Evolutionary conservation across 1,140 invertebrate species (phyloP), one percentile per base, ranked within the genome.

Genomic region (Dufourea novaeangliae): DNA sequence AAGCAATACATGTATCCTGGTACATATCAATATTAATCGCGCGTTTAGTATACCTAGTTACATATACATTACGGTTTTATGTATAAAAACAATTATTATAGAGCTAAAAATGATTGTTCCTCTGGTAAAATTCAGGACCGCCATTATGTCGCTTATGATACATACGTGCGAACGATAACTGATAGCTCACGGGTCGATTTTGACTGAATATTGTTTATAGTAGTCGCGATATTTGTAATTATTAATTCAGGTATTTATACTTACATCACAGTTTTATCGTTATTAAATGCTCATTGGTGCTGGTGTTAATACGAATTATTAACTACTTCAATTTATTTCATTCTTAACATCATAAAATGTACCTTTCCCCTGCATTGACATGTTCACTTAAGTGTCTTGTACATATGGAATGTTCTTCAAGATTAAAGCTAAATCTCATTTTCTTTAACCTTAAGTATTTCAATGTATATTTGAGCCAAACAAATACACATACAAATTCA

Each of bases 271-370:
- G 67, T 86, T 85, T 87, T 89, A 85, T 89, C 80, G 83, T 88
- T 78, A 90, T 91, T 89, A 89, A 90, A 91, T 90, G 86, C 86
- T 91, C 88, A 90, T 91, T 90, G 90, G 90, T 91, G 90, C 89
- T 91, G 90, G 90, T 90, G 85, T 87, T 88, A 84, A 88, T 80
- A 83, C 11, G 56, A 64, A 80, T 75, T 71, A 54, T 77, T 54
- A 71, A 77, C 67, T 80, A 62, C 78, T 80, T 82, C 67, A 62
- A 80, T 82, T 78, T 79, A 79, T 81, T 74, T 80, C 34, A 61
- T 39, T 77, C 70, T 79, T 68, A 71, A 68, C 50, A 70, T 46
- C 52, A 57, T 25, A 25, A 71, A 25, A 71, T 14, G 44, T 82
- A 76, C 59, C 80, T 69, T 34, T 78, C 37, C 56, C 25, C 64